Base-by-base conservation (phyloP, 2,888 invertebrate genomes). In the Ceriagrion tenellum region DNA sequence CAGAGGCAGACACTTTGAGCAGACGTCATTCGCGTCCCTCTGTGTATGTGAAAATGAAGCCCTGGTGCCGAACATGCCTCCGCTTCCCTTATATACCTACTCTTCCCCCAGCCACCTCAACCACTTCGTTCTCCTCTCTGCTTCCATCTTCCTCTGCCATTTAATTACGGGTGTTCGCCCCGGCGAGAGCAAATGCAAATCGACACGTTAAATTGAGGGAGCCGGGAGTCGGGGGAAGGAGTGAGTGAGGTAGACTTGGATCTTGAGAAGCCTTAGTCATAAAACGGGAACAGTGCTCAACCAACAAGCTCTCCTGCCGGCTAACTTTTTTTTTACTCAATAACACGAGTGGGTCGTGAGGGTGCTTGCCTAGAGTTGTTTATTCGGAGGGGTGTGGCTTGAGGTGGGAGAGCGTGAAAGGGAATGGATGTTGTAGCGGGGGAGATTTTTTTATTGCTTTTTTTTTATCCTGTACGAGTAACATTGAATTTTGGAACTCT, bases 201-300 rank as follows among this genome's bases (percentile, higher is more conserved):
- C 81, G 30, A 81, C 81, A 81, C 81, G 81, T 81, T 81, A 69
- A 69, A 69, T n/a, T 69, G n/a, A n/a, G n/a, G 69, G 81, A 35
- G 81, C 16, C 35, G 81, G n/a, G 69, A 81, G 30, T 23, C 10
- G 16, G 81, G n/a, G 81, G 81, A 0, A 18, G 12, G 30, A 13
- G 26, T 8, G 81, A 81, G 81, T 13, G 35, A 13, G 69, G 69
- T n/a, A n/a, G 69, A 59, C 47, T 47, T 18, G 30, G 81, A 30
- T 35, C 81, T 81, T 81, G 81, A 81, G 81, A 35, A 81, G 81
- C 30, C 30, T 23, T 35, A 35, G 81, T 35, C 81, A 81, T 81
- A 81, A 81, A 81, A 81, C 35, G 81, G 81, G 35, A 81, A 81
- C 81, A 81, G 30, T 81, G 81, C 81, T 81, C 81, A 35, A 47